Conservation (phyloP, 2,113 vertebrate genomes). For the Limanda limanda region DNA sequence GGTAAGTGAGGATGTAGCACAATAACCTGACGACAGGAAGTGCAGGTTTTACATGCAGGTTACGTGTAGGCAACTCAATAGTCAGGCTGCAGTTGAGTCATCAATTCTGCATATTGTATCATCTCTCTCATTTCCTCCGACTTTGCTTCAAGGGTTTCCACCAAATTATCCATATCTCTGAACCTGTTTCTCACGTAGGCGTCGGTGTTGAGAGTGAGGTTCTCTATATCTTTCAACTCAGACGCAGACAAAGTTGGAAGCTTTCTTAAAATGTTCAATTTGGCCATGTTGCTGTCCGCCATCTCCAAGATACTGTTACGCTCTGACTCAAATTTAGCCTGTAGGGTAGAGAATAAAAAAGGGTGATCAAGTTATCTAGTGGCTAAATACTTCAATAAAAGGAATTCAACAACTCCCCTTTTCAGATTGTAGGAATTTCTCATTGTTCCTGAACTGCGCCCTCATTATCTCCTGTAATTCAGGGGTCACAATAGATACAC, state of each 20-base stretch:
- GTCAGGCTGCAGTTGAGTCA: neutral
- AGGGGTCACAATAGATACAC: neutral
- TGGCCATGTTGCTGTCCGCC: neutral
- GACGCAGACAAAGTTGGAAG: neutral
- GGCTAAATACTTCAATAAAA: neutral
- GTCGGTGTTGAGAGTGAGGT: neutral
- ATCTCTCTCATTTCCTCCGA: neutral
- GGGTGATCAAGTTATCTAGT: neutral
- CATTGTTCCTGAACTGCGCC: neutral
- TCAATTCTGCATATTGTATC: neutral
- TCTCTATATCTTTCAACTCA: neutral
- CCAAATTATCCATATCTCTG: rapidly evolving
- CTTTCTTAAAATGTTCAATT: neutral
- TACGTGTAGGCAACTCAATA: neutral
- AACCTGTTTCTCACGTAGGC: neutral
- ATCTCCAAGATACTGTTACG: neutral
- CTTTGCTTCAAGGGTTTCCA: neutral
- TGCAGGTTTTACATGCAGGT: neutral
- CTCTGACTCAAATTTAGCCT: neutral
- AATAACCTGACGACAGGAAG: too few relatives aligned
- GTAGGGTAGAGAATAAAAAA: neutral
- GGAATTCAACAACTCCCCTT: neutral
- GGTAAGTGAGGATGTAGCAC: neutral
- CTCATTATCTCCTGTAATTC: neutral
- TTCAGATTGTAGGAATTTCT: neutral